These are phyloP conservation scores for Leuciscus waleckii DNA, from an alignment of 2,797 vertebrate species.

Conservation along the genomic window DNA sequence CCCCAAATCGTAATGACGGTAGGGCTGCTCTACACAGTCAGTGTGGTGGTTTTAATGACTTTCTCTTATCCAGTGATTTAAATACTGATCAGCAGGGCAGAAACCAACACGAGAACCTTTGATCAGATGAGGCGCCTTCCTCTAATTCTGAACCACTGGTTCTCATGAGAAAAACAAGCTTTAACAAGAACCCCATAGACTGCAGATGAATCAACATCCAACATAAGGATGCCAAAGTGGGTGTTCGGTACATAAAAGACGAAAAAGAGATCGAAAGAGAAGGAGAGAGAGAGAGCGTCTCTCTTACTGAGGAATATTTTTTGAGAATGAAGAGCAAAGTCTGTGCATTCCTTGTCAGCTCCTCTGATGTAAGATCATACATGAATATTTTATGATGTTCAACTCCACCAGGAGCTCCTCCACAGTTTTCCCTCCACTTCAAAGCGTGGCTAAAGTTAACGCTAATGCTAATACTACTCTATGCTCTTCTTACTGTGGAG, in stretches of 20 bases:
- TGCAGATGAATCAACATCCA: slow-evolving; percentile 34
- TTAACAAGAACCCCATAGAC: slow-evolving; percentile 22
- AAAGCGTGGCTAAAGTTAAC: slow-evolving; percentile 44
- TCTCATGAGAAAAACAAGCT: slow-evolving; percentile 3
- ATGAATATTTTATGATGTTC: slow-evolving; percentile 43
- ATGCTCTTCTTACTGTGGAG: background rate
- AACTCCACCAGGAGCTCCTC: slow-evolving; percentile 30
- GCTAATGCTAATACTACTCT: slow-evolving; percentile 24
- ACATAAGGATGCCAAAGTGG: slow-evolving; percentile 21
- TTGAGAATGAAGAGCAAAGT: slow-evolving; percentile 38
- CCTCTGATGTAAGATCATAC: slow-evolving; percentile 37
- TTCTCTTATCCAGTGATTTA: slow-evolving; percentile 2
- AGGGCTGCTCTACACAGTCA: background rate
- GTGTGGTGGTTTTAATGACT: slow-evolving; percentile 8
- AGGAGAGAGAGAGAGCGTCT: slow-evolving; percentile 23
- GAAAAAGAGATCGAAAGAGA: background rate
- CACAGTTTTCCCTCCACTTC: slow-evolving; percentile 39
- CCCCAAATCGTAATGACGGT: background rate
- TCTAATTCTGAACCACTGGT: slow-evolving; percentile 4
- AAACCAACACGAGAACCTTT: slow-evolving; percentile 23
- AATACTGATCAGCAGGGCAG: background rate
- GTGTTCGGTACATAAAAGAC: slow-evolving; percentile 28
- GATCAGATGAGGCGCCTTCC: slow-evolving; percentile 17
- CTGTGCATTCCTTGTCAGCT: slow-evolving; percentile 30
- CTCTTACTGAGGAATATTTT: slow-evolving; percentile 33